Percentiles rank a stretch among this genome's conserved stretches.
Evolutionary conservation across 2,888 invertebrate genomes (phyloP).

Genomic region (Adelphocoris suturalis): DNA sequence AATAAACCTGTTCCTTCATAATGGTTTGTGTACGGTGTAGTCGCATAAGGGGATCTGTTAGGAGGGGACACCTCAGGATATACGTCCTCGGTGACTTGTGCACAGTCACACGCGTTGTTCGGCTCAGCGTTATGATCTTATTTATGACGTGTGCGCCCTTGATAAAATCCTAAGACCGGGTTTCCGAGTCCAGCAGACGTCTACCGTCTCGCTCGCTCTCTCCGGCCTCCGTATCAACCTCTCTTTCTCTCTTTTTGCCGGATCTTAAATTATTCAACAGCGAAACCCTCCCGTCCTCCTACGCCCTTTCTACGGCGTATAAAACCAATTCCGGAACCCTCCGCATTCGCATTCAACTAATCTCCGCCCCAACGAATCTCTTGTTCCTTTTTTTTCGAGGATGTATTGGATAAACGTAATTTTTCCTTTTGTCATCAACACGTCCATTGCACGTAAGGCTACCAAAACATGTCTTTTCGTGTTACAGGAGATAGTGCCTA

Average conservation of each 20-base stretch:
- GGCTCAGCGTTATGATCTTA: conserved; percentile 30
- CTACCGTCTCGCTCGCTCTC: conserved; percentile 6
- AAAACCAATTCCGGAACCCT: conserved; percentile 36
- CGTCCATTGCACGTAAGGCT: background rate
- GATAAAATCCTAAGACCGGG: conserved; percentile 34
- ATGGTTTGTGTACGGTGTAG: conserved; percentile 11
- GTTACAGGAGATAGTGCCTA: background rate
- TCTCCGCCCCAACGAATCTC: background rate
- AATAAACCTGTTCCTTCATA: background rate
- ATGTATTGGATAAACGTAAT: background rate
- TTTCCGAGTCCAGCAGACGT: conserved; percentile 19
- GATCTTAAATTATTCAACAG: conserved; percentile 36
- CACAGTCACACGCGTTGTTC: background rate
- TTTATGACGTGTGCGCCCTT: conserved; percentile 39
- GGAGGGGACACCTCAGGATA: background rate
- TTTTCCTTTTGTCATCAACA: conserved; percentile 25
- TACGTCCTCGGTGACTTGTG: conserved; percentile 13
- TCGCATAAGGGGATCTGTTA: background rate
- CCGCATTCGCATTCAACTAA: conserved; percentile 30
- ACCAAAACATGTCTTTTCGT: background rate
- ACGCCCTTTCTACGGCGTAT: conserved; percentile 29
- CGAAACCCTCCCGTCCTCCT: conserved; percentile 14
- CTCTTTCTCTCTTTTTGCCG: background rate
- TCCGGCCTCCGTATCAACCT: background rate
- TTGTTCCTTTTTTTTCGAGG: background rate